Evolutionary conservation across 2,888 invertebrate species (phyloP), one percentile per base, ranked within the genome.

Genomic region (Branchellion lobata): DNA sequence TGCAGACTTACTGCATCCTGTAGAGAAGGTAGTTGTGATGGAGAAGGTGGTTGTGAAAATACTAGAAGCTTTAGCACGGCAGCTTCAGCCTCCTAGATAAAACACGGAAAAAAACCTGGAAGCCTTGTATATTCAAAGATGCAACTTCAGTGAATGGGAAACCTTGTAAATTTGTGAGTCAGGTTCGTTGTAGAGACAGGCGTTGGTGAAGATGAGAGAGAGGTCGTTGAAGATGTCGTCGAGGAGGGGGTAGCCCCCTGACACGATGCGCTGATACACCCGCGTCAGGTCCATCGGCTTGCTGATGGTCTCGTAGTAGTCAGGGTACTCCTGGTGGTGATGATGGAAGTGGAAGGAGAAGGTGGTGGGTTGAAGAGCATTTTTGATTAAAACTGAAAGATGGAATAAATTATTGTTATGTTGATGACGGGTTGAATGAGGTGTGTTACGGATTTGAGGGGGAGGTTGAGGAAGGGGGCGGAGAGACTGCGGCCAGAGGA

Each of bases 161-260:
- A 86, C 91, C 89, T 95, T 96, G 86, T 96, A 97, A 84, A 99
- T 96, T 86, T 93, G 93, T 3, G 96, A 96, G 1, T 96, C 96
- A 0, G 98, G 95, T 85, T 97, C 97, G 86, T 99, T 98, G 86
- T 96, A 99, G 78, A 92, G 90, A 86, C 96, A 96, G 0, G 99
- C 98, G 87, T 99, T 99, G 84, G 94, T 92, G 82, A 94, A 94
- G 93, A 99, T 94, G 80, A 94, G 90, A 83, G 93, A 89, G 79
- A 98, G 89, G 89, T 99, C 98, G 79, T 92, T 92, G 86, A 97
- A 96, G 90, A 99, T 90, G 81, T 96, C 96, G 65, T 90, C 89
- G 40, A 98, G 87, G 82, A 89, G 91, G 0, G 90, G 89, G 86
- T 98, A 99, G 81, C 93, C 92, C 77, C 92, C 92, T 82, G 91